Conservation (phyloP, 1,140 invertebrate genomes). For the Macrosteles quadrilineatus region DNA sequence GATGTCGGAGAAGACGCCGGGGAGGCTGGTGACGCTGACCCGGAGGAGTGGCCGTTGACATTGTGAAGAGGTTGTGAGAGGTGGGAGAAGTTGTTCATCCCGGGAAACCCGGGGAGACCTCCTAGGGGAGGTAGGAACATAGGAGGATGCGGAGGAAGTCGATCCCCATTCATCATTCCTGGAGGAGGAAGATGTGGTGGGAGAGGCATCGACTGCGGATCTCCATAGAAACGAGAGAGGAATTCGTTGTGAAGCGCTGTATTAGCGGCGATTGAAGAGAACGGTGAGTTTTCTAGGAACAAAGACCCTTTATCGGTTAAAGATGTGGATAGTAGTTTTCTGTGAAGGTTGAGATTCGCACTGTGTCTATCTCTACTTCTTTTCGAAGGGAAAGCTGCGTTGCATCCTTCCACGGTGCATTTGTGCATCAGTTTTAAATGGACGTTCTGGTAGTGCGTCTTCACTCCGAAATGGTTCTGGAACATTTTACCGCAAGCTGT, state of each 20-base stretch:
- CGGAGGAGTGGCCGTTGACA: conserved; percentile 43
- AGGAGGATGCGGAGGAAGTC: conserved; percentile 53
- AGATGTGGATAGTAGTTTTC: conserved; percentile 82
- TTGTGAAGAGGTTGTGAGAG: conserved; percentile 34
- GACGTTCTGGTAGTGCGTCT: conserved; percentile 94
- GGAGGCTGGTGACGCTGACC: conserved; percentile 41
- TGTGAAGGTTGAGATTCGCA: conserved; percentile 88
- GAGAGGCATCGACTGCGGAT: conserved; percentile 60
- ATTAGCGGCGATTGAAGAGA: conserved; percentile 53
- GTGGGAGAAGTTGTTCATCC: conserved; percentile 46
- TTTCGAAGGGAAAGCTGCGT: conserved; percentile 94
- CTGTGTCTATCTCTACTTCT: conserved; percentile 90
- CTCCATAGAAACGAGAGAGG: conserved; percentile 77
- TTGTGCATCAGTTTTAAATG: conserved; percentile 96
- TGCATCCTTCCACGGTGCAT: conserved; percentile 95
- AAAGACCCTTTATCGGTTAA: conserved; percentile 36
- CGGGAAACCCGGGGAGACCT: conserved; percentile 50
- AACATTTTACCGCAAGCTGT: conserved; percentile 91
- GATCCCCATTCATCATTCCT: conserved; percentile 51
- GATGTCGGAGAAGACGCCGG: conserved; percentile 42
- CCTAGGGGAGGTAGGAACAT: conserved; percentile 55
- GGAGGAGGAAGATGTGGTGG: conserved; percentile 49
- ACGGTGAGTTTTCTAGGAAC: conserved; percentile 41
- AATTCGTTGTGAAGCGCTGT: conserved; percentile 71
- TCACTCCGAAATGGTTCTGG: conserved; percentile 93